Percentiles rank a stretch among this genome's conserved stretches.
Conservation (phyloP, 1,140 invertebrate genomes). For the Centruroides vittatus region DNA sequence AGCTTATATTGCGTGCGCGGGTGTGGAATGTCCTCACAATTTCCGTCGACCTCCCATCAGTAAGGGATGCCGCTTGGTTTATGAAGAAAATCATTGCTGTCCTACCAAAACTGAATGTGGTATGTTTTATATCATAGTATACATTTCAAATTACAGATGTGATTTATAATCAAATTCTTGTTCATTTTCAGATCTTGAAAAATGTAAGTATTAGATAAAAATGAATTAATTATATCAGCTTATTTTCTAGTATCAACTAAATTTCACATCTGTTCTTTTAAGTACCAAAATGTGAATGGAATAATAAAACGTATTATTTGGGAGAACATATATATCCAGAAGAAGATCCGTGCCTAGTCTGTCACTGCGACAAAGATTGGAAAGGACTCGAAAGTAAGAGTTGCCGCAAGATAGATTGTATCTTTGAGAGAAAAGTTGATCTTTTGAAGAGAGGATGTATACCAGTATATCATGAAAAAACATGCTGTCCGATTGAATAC, state of each 20-base stretch:
- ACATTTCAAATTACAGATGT: too few relatives aligned
- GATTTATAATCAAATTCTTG: not conserved
- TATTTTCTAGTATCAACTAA: too few relatives aligned
- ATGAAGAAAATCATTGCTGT: slow-evolving; percentile 13
- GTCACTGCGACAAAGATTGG: slow-evolving; percentile 17
- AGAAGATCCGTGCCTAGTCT: slow-evolving; percentile 15
- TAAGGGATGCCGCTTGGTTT: slow-evolving; percentile 13
- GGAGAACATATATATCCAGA: slow-evolving; percentile 17
- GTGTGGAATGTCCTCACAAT: slow-evolving; percentile 14
- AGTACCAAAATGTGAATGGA: slow-evolving; percentile 12
- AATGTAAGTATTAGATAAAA: too few relatives aligned
- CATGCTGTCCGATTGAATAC: slow-evolving; percentile 21
- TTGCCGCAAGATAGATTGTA: slow-evolving; percentile 12
- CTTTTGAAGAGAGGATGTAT: slow-evolving; percentile 16
- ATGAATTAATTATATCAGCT: too few relatives aligned
- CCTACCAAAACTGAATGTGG: slow-evolving; percentile 6
- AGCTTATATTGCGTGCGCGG: slow-evolving; percentile 3
- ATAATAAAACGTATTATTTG: slow-evolving; percentile 13
- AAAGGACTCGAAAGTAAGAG: slow-evolving; percentile 2
- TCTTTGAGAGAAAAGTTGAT: slow-evolving; percentile 10
- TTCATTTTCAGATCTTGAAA: too few relatives aligned
- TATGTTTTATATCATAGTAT: not conserved
- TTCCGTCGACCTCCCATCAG: slow-evolving; percentile 8
- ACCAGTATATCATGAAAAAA: slow-evolving; percentile 18
- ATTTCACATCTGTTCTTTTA: too few relatives aligned